A percentile compares a stretch with the other conserved stretches of the same genome.
Evolutionary conservation across 2,888 invertebrate genomes (phyloP).

Genomic region (Eilema depressum): DNA sequence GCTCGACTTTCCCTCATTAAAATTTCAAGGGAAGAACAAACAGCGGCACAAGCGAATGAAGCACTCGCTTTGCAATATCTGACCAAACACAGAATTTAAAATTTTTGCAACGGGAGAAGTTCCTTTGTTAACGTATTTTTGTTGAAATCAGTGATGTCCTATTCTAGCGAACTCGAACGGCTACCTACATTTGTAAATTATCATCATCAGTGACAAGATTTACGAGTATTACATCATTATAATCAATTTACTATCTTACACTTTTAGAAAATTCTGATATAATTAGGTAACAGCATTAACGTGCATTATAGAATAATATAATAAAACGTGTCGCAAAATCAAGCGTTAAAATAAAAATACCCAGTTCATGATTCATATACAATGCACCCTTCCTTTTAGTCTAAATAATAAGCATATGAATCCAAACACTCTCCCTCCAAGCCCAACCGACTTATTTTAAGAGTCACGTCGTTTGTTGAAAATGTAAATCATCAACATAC

Average conservation of each 20-base stretch:
- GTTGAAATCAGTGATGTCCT: neutral
- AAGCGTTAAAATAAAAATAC: conserved; percentile 51
- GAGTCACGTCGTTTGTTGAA: conserved; percentile 40
- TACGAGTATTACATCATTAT: too few species aligned
- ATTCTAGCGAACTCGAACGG: too few species aligned
- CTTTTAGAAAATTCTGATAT: too few species aligned
- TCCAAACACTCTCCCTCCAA: conserved; percentile 45
- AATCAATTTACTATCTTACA: too few species aligned
- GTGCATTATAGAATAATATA: conserved; percentile 53
- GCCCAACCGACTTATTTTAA: conserved; percentile 48
- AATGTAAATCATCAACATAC: conserved; percentile 48
- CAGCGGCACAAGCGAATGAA: conserved; percentile 40
- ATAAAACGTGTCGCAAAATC: conserved; percentile 30
- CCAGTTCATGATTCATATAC: conserved; percentile 63
- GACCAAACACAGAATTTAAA: conserved; percentile 61
- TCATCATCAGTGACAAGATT: too few species aligned
- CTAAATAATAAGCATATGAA: conserved; percentile 37
- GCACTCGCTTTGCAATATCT: conserved; percentile 58
- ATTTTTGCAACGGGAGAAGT: conserved; percentile 54
- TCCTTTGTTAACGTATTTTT: conserved; percentile 43
- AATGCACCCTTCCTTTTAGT: conserved; percentile 41
- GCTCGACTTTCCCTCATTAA: conserved; percentile 62
- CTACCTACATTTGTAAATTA: too few species aligned
- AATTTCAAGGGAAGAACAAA: conserved; percentile 66
- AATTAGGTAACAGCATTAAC: conserved; percentile 45